phyloP scores from a whole-genome alignment of 2,888 invertebrate species.

The Phortica magna region DNA sequence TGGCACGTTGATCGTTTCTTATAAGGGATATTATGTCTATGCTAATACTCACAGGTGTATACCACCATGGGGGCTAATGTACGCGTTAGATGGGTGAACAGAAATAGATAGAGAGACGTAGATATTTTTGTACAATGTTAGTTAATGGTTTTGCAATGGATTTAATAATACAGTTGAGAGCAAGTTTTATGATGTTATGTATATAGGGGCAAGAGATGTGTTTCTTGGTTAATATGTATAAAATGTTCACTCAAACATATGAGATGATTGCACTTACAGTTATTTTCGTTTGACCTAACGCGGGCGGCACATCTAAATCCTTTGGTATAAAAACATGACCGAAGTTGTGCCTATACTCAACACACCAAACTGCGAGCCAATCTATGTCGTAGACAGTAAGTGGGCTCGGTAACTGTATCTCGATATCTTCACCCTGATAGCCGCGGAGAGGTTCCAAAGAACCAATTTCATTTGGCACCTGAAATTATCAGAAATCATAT shows the following conservation, averaged over 20 bases:
- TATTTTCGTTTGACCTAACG: conserved; percentile 92
- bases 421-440: conserved; percentile 94
- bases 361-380: conserved; percentile 95
- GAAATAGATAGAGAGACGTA: neutral
- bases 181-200: neutral
- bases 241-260: neutral
- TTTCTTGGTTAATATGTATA: neutral
- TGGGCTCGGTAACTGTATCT: conserved; percentile 90
- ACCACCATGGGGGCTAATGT: conserved; percentile 93
- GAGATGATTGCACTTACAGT: conserved; percentile 82
- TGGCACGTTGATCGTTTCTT: no score
- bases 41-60: conserved; percentile 90
- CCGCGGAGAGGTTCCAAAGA: conserved; percentile 88
- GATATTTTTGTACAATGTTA: conserved; percentile 51
- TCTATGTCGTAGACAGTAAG: conserved; percentile 94
- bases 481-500: conserved; percentile 12
- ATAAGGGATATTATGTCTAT: neutral
- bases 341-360: conserved; percentile 92
- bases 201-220: no score
- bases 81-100: conserved; percentile 64
- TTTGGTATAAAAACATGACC: conserved; percentile 93
- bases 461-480: conserved; percentile 93
- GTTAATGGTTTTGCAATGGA: conserved; percentile 46
- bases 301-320: conserved; percentile 93
- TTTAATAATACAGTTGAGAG: neutral